These are phyloP conservation scores for Drosophila mojavensis DNA, from an alignment of 1,140 invertebrate genomes.

Conservation along the genomic window DNA sequence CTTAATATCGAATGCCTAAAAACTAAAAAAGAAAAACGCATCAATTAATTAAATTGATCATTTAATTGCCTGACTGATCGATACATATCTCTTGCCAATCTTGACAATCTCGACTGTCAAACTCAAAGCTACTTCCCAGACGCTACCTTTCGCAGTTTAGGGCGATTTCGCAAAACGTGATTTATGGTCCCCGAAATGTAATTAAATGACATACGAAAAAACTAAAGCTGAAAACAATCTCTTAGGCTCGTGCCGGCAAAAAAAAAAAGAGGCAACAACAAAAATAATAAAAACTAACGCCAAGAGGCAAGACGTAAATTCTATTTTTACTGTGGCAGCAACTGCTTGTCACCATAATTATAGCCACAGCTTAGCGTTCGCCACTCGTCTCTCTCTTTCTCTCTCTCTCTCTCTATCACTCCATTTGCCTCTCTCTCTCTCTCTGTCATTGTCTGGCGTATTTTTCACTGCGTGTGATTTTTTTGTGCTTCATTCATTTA, in stretches of 20 bases:
- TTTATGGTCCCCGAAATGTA: conserved; percentile 54
- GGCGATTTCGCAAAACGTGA: conserved; percentile 27
- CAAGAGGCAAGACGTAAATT: conserved; percentile 45
- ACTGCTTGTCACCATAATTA: conserved; percentile 51
- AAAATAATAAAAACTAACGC: conserved; percentile 13
- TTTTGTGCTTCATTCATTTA: conserved; percentile 41
- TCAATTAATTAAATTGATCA: neutral
- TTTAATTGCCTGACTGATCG: neutral
- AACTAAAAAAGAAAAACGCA: neutral
- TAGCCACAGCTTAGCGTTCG: conserved; percentile 31
- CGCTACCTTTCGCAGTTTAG: conserved; percentile 3
- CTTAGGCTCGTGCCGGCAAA: conserved; percentile 50
- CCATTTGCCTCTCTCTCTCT: conserved; percentile 31
- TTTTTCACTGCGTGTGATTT: conserved; percentile 36
- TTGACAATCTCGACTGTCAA: too few species aligned
- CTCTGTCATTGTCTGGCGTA: conserved; percentile 38
- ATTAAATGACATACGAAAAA: conserved; percentile 54
- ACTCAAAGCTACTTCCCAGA: neutral
- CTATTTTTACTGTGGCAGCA: conserved; percentile 59
- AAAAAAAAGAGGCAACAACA: conserved; percentile 5
- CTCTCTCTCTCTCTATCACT: conserved; percentile 1
- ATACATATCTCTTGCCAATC: neutral
- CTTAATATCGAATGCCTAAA: neutral
- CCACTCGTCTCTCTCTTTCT: too few species aligned
- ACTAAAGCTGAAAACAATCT: neutral